These are phyloP conservation scores for Lasioglossum marginatum DNA, from an alignment of 2,888 invertebrate species.

Conservation along the genomic window DNA sequence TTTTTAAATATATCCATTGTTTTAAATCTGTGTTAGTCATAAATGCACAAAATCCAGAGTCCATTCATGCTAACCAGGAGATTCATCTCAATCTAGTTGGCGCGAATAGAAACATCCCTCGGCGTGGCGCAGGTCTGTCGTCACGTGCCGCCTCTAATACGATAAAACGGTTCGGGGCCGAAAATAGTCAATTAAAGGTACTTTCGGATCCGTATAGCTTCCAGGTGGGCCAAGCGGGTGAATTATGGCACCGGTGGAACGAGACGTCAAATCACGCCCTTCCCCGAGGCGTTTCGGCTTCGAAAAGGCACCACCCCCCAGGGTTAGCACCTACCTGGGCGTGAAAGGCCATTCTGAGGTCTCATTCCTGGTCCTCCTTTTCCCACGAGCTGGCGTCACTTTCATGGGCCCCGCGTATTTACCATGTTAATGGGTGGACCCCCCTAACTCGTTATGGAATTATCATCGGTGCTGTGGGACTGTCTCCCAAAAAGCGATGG, in stretches of 20 bases:
- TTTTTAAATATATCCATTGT: background rate
- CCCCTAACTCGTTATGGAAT: slow-evolving; percentile 77
- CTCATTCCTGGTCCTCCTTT: slow-evolving; percentile 63
- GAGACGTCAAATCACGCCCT: slow-evolving; percentile 78
- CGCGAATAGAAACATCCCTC: slow-evolving; percentile 1
- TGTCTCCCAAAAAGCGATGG: slow-evolving; percentile 53
- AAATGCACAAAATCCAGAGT: background rate
- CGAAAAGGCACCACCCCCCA: slow-evolving; percentile 52
- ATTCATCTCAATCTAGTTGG: background rate
- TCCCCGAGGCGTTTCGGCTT: slow-evolving; percentile 57
- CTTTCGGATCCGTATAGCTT: slow-evolving; percentile 31
- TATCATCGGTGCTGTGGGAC: slow-evolving; percentile 66
- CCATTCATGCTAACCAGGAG: background rate
- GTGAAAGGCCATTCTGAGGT: slow-evolving; percentile 66
- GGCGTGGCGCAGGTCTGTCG: background rate
- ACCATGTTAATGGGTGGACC: slow-evolving; percentile 78
- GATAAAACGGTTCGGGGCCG: slow-evolving; percentile 18
- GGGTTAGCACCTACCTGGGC: slow-evolving; percentile 70
- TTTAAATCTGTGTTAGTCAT: background rate
- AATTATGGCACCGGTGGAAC: slow-evolving; percentile 75
- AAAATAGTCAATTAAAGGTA: slow-evolving; percentile 10
- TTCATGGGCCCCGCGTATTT: slow-evolving; percentile 69
- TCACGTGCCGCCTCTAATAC: background rate
- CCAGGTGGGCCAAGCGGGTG: slow-evolving; percentile 67
- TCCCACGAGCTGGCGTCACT: slow-evolving; percentile 73